Evolutionary conservation across 2,797 vertebrate genomes (phyloP).

Genomic region (Pseudocheirus occidentalis): DNA sequence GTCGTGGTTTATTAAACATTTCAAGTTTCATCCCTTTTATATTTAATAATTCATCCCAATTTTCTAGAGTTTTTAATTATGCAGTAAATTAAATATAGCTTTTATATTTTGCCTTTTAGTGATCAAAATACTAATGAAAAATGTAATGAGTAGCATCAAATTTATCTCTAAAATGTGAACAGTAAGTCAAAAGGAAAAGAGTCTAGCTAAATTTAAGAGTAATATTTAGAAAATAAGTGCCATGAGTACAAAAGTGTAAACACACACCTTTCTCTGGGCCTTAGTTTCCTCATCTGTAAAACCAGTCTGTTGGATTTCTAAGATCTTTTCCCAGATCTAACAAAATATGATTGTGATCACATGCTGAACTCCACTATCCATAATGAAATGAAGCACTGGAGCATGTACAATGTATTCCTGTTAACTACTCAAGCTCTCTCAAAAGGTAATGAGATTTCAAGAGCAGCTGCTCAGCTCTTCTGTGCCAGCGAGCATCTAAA

Average conservation of each 20-base stretch:
- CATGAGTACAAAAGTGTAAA: not conserved
- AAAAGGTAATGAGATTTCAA: not conserved
- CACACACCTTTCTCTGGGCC: not conserved
- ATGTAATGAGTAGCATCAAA: not conserved
- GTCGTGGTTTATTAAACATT: not conserved
- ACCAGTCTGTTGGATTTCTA: not conserved
- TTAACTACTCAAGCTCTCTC: not conserved
- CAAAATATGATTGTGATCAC: not conserved
- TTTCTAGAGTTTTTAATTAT: not conserved
- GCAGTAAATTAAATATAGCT: not conserved
- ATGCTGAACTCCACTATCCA: not conserved
- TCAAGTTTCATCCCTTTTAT: not conserved
- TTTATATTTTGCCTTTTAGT: not conserved
- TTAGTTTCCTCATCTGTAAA: not conserved
- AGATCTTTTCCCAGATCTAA: not conserved
- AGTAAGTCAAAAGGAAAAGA: not conserved
- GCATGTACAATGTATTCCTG: not conserved
- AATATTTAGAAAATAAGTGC: not conserved
- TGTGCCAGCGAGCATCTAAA: not conserved
- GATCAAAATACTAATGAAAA: not conserved
- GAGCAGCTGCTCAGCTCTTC: not conserved
- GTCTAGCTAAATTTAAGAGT: not conserved
- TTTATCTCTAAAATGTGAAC: rapidly evolving
- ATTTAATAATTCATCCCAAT: not conserved
- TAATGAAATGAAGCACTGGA: not conserved